A percentile compares a stretch with the other conserved stretches of the same genome.
Conservation (phyloP, 2,113 vertebrate species). For the Malaclemys terrapin region DNA sequence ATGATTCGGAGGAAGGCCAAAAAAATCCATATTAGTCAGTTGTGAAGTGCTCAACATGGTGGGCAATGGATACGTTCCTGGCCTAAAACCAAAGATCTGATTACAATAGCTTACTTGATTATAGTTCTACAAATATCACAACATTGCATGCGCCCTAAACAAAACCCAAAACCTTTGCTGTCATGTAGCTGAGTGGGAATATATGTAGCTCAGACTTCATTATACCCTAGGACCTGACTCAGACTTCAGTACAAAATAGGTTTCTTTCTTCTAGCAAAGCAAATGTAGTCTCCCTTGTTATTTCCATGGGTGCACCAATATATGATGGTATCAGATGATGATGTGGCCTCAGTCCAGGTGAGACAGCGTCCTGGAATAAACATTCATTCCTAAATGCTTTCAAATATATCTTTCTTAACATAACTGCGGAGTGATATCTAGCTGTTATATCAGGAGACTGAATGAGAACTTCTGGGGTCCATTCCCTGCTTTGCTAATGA, state of each 20-base stretch:
- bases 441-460: neutral
- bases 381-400: neutral
- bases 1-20: slow-evolving; percentile 31
- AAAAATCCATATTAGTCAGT: slow-evolving; percentile 25
- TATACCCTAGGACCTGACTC: slow-evolving; percentile 37
- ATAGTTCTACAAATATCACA: slow-evolving; percentile 32
- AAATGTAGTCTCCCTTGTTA: slow-evolving; percentile 25
- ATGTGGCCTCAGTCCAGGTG: slow-evolving; percentile 53
- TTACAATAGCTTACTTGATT: neutral
- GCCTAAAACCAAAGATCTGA: slow-evolving; percentile 20
- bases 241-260: slow-evolving; percentile 19
- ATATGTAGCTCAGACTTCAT: slow-evolving; percentile 40
- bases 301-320: neutral
- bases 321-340: neutral
- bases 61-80: neutral
- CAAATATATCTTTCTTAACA: neutral
- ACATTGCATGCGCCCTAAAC: neutral
- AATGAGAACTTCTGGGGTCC: neutral
- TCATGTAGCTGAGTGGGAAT: slow-evolving; percentile 19
- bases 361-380: neutral
- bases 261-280: slow-evolving; percentile 40
- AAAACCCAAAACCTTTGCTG: slow-evolving; percentile 9
- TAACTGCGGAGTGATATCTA: neutral
- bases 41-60: neutral
- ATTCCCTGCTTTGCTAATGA: slow-evolving; percentile 3